phyloP scores from a whole-genome alignment of 2,888 invertebrate species.

The Noctuana brunneofusca region DNA sequence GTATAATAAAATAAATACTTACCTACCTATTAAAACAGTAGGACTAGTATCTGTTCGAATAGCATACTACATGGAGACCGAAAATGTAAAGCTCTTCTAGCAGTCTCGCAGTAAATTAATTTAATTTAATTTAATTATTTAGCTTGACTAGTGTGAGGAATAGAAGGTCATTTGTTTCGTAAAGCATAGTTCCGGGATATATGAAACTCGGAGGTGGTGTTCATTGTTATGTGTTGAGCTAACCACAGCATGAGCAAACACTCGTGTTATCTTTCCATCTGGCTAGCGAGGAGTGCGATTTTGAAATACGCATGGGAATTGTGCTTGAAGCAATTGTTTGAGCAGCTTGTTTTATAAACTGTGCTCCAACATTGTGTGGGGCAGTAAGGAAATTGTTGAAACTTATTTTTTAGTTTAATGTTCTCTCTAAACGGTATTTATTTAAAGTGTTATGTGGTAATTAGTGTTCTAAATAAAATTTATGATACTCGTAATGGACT shows the following conservation, averaged over 20 bases:
- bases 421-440: neutral
- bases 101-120: conserved; percentile 3
- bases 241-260: conserved; percentile 14
- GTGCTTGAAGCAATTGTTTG: conserved; percentile 11
- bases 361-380: neutral
- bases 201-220: conserved; percentile 15
- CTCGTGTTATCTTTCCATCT: conserved; percentile 23
- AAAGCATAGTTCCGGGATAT: conserved; percentile 22
- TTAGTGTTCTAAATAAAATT: too few species aligned
- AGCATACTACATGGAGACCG: too few species aligned
- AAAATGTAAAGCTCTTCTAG: too few species aligned
- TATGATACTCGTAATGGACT: too few species aligned
- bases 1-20: too few species aligned
- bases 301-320: conserved; percentile 14
- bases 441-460: too few species aligned
- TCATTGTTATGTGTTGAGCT: conserved; percentile 22
- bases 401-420: too few species aligned
- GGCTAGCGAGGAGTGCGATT: conserved; percentile 10
- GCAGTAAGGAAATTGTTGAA: neutral
- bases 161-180: conserved; percentile 24
- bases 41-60: too few species aligned
- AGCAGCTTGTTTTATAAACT: neutral
- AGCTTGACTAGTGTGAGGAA: too few species aligned
- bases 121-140: neutral
- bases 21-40: too few species aligned